Conservation (phyloP, 2,888 invertebrate species). For the Nomada fabriciana region DNA sequence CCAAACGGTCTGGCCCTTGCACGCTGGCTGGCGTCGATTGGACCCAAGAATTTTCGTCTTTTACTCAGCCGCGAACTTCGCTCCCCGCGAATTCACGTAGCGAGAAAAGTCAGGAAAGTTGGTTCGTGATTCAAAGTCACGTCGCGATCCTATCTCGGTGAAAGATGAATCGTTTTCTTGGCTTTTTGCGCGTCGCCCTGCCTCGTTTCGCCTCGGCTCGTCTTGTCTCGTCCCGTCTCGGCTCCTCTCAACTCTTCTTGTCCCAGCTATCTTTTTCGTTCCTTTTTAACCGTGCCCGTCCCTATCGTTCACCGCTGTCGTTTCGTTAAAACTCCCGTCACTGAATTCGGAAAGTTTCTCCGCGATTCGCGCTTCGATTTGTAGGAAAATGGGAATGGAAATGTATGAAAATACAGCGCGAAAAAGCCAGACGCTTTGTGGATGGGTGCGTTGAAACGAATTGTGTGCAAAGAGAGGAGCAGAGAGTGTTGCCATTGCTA, state of each 20-base stretch:
- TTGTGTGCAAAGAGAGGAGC: background rate
- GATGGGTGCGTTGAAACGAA: conserved; percentile 6
- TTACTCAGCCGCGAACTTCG: conserved; percentile 46
- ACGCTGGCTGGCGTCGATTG: conserved; percentile 43
- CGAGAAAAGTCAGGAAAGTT: conserved; percentile 53
- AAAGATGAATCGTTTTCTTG: conserved; percentile 68
- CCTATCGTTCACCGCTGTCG: background rate
- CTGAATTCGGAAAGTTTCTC: conserved; percentile 60
- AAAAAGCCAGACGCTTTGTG: conserved; percentile 9
- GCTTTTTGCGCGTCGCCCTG: conserved; percentile 53
- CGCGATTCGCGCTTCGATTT: conserved; percentile 40
- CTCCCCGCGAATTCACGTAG: conserved; percentile 62
- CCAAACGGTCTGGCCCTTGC: conserved; percentile 25
- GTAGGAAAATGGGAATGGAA: conserved; percentile 41
- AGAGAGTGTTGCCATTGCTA: background rate
- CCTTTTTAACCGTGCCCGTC: conserved; percentile 30
- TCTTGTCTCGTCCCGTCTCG: conserved; percentile 11
- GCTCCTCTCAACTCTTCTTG: background rate
- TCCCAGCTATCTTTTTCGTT: background rate
- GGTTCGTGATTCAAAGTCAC: conserved; percentile 60
- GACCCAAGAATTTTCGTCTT: conserved; percentile 56
- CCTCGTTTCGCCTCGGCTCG: conserved; percentile 15
- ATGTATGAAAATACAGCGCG: conserved; percentile 57
- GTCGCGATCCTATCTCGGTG: conserved; percentile 63
- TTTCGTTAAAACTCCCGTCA: conserved; percentile 36